Base-by-base conservation (phyloP, 2,888 invertebrate species). In the Lycophotia porphyrea region DNA sequence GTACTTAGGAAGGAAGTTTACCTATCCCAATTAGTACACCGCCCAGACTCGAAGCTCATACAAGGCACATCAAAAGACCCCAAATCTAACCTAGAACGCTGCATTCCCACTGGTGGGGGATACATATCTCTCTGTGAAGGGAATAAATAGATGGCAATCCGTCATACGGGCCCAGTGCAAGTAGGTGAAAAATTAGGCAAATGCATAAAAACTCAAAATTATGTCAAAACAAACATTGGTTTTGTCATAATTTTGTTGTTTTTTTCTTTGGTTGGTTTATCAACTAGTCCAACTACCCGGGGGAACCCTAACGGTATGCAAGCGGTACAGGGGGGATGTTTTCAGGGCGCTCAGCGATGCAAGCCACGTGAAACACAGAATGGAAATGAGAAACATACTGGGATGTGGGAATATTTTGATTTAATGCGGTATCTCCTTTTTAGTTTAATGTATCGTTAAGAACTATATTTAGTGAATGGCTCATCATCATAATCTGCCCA, bases 261-360 rank as follows among this genome's bases (percentile, higher is more conserved):
- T n/a, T n/a, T n/a, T n/a, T n/a, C n/a, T n/a, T n/a, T n/a, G n/a
- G n/a, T n/a, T n/a, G n/a, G n/a, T n/a, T n/a, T n/a, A n/a, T n/a
- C n/a, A n/a, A n/a, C n/a, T n/a, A n/a, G n/a, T 8, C 2, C 0
- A 31, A 11, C 15, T 9, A 24, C n/a, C 4, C 47, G 13, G 18
- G 21, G 69, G 74, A 87, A 67, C 77, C 58, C 76, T 77, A 81
- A 72, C 55, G 8, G 44, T 67, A 75, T 63, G 66, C 58, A 85
- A 74, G 81, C 76, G 78, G 76, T 49, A 65, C 71, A 61, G 76
- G 82, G 24, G 80, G 84, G 76, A 80, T 83, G 88, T 88, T 88
- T 90, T 85, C 82, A 85, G 73, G 85, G 87, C 81, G 84, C 84
- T 84, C 85, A 75, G 42, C 81, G 72, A 76, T 80, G 81, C 88